Base-by-base conservation (phyloP, 2,888 invertebrate species). In the Parthenolecanium corni region DNA sequence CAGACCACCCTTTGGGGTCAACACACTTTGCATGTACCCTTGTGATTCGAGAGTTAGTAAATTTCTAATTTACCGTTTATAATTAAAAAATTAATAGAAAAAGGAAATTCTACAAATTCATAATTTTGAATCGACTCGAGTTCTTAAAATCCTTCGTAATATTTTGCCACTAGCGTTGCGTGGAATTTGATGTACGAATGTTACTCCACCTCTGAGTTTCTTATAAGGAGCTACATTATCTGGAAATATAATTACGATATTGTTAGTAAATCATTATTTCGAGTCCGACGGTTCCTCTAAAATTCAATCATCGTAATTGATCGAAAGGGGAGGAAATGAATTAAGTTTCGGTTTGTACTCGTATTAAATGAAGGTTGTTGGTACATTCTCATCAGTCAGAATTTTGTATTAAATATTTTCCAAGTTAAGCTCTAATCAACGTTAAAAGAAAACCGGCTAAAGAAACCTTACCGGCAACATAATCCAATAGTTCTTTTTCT, bases 131-230 rank as follows among this genome's bases (percentile, higher is more conserved):
- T 57, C 20, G 12, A 14, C 40, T 47, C 42, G 31, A 18, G 44
- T 57, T 5, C 47, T 23, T 21, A 57, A n/a, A 31, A 25, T 31
- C 47, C 31, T 44, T 9, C 57, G 46, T 18, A 47, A 46, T 16
- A 57, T 57, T 57, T 57, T 57, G 21, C 57, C 57, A 31, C 18
- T 57, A 9, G 14, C 11, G 14, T 46, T 57, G 16, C 25, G 18
- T 1, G 57, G 57, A 25, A 57, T 47, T 47, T 57, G 46, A 12
- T 16, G 3, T 1, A 57, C 31, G 23, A 57, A 57, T 20, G 5
- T 25, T 1, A 57, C 46, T n/a, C 57, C 57, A 1, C 57, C 57
- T 47, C 57, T 57, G 11, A 57, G 20, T 31, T 57, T 57, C 57
- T 31, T 57, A 18, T 57, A 36, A n/a, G 47, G 47, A n/a, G 57